Evolutionary conservation across 2,888 invertebrate species (phyloP).

Genomic region (Pseudococcus jackbeardsleyi): DNA sequence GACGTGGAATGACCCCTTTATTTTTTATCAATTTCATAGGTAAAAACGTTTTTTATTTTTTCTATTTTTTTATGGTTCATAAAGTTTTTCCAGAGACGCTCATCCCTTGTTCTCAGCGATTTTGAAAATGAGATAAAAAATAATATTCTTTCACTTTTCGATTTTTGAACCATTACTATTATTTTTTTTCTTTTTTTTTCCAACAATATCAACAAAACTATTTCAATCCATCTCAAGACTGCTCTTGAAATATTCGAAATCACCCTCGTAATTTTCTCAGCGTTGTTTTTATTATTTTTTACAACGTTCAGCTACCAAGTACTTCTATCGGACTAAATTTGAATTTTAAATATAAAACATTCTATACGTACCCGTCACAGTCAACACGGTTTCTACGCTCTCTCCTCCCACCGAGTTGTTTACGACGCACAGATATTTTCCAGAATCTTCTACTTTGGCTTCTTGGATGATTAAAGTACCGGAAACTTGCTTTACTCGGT

Average conservation of each 20-base stretch:
- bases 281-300: neutral
- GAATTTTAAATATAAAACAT: constrained; percentile 30
- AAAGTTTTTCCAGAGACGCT: too few species aligned
- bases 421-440: constrained; percentile 93
- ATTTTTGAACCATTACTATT: too few species aligned
- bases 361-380: constrained; percentile 79
- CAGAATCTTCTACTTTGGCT: constrained; percentile 92
- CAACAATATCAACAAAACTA: too few species aligned
- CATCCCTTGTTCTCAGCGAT: too few species aligned
- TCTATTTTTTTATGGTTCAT: too few species aligned
- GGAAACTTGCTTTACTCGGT: constrained; percentile 91
- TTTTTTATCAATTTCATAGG: too few species aligned
- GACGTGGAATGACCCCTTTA: too few species aligned
- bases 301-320: neutral
- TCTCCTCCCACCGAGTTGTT: constrained; percentile 95
- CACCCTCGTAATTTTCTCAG: neutral
- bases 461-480: constrained; percentile 94
- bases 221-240: too few species aligned
- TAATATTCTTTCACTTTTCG: too few species aligned
- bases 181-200: too few species aligned
- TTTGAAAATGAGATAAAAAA: too few species aligned
- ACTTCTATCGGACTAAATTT: neutral
- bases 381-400: constrained; percentile 91
- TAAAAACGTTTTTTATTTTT: too few species aligned
- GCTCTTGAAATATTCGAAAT: neutral